Evolutionary conservation across 2,113 vertebrate species (phyloP), one percentile per base, ranked within the genome.

Genomic region (Triplophysa tibetana): DNA sequence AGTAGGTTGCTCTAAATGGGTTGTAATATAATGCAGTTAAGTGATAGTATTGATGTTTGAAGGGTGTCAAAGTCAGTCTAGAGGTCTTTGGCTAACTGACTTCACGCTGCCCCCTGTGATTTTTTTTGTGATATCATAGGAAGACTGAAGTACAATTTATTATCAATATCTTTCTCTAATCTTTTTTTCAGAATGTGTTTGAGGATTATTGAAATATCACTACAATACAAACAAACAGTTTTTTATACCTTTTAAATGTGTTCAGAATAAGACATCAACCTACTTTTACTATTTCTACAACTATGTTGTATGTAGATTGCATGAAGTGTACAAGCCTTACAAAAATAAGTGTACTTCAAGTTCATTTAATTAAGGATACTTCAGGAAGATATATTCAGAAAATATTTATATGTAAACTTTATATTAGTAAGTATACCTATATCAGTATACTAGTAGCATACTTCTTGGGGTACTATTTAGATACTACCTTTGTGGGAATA

Each of bases 131-230:
- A 75, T 56, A 50, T 54, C 65, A 41, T 14, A 54, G 52, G 80
- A 64, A 61, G 79, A 70, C 24, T 29, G 69, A 77, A 67, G 38
- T 43, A 26, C 73, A 77, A 65, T 73, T 61, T 64, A 68, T 66
- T 79, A 76, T 79, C 80, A 79, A 72, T 74, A 78, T 75, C 75
- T 75, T 69, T 81, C 43, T 14, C 29, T n/a, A 75, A 19, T 81
- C 75, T 77, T 70, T 45, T 79, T 50, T 58, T 70, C 75, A 69
- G 43, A 75, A 75, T 75, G 64, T 48, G 33, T 69, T 68, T 78
- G 13, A 74, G 72, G 56, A 12, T 24, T 62, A 75, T n/a, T 23
- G 45, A 68, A 60, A 50, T 58, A 41, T 48, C 67, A n/a, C 70
- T 60, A 65, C 33, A 6, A 45, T 45, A 12, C 43, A 45, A 9